These are phyloP conservation scores for Xerus inauris DNA, from an alignment of 2,113 vertebrate species.

Conservation along the genomic window DNA sequence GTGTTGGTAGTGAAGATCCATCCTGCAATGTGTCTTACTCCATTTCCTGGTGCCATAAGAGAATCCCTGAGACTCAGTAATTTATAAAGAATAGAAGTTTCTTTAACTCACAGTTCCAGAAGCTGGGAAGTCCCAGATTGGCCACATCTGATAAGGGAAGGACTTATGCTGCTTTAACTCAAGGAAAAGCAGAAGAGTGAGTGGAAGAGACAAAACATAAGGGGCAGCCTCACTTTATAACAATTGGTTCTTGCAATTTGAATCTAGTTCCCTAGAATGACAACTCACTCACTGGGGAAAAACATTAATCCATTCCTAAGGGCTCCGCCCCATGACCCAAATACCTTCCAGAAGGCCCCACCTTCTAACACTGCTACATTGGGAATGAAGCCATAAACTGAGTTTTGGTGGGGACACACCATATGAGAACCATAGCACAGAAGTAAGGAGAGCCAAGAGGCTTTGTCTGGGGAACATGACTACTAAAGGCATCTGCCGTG, in stretches of 20 bases:
- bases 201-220: background rate
- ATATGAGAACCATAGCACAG: background rate
- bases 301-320: too few relatives aligned
- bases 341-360: background rate
- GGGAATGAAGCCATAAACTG: background rate
- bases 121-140: background rate
- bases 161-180: background rate
- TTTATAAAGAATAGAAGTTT: background rate
- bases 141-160: background rate
- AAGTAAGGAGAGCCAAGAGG: background rate
- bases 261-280: background rate
- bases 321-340: background rate
- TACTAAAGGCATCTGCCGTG: fast-evolving
- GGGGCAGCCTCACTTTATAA: too few relatives aligned
- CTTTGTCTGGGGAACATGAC: background rate
- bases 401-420: background rate
- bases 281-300: background rate
- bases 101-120: background rate
- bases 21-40: background rate
- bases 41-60: background rate
- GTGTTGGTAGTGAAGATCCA: background rate
- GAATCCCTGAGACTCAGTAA: background rate
- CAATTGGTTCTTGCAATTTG: background rate
- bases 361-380: background rate
- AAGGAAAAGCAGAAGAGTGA: background rate